Conservation (phyloP, 2,113 vertebrate genomes). For the Narcine bancroftii region DNA sequence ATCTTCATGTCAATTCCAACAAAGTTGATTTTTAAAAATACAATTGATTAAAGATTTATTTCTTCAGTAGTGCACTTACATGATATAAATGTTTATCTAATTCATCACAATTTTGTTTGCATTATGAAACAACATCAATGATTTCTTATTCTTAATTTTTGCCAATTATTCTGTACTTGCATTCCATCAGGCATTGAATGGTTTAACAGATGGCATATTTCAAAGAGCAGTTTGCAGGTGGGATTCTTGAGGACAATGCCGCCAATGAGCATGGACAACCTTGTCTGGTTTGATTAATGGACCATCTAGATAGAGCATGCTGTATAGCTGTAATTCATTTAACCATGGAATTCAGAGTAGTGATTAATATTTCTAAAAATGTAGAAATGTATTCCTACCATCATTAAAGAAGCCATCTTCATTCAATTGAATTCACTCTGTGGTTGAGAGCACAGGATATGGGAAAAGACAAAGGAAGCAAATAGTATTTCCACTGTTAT, state of each 20-base stretch:
- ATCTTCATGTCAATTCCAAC: not conserved
- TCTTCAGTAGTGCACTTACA: not conserved
- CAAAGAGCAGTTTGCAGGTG: not conserved
- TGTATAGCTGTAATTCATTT: not conserved
- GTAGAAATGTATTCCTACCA: not conserved
- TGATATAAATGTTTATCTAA: not conserved
- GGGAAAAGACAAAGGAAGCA: no score
- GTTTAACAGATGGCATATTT: not conserved
- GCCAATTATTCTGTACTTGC: not conserved
- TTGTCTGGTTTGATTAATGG: not conserved
- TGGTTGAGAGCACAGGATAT: no score
- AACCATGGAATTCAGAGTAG: not conserved
- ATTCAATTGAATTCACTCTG: no score
- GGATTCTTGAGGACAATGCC: not conserved
- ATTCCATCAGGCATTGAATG: not conserved
- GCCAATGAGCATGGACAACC: not conserved
- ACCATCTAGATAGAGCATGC: not conserved
- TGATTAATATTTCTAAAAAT: not conserved
- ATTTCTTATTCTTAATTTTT: not conserved
- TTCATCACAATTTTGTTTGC: not conserved
- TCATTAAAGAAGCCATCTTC: no score
- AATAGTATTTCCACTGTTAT: no score
- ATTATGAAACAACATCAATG: not conserved
- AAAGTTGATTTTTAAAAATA: not conserved
- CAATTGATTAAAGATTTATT: not conserved